phyloP scores from a whole-genome alignment of 2,888 invertebrate genomes.

The Macrosoma leucophasiata region DNA sequence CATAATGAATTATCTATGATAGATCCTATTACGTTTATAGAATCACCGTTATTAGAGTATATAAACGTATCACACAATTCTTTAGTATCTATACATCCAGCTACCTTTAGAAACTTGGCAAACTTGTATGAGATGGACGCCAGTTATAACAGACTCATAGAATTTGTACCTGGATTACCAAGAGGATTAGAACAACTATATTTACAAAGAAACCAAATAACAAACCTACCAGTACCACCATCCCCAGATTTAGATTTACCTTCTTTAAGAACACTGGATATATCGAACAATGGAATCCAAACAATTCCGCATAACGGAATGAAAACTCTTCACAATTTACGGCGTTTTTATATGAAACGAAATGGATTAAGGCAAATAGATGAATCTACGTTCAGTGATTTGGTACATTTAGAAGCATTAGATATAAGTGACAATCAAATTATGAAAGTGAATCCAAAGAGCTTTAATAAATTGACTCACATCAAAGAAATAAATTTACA shows the following conservation, averaged over 20 bases:
- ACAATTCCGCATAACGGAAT: constrained; percentile 80
- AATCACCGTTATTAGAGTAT: constrained; percentile 83
- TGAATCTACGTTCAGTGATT: constrained; percentile 80
- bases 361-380: constrained; percentile 84
- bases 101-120: constrained; percentile 83
- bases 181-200: constrained; percentile 85
- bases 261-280: constrained; percentile 82
- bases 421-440: constrained; percentile 86
- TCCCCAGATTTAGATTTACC: constrained; percentile 84
- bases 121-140: constrained; percentile 87
- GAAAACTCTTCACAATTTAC: constrained; percentile 79
- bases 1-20: constrained; percentile 81
- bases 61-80: constrained; percentile 87
- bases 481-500: constrained; percentile 83
- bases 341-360: constrained; percentile 81
- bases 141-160: constrained; percentile 82
- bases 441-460: constrained; percentile 77
- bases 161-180: constrained; percentile 86
- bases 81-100: constrained; percentile 81
- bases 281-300: constrained; percentile 84
- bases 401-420: constrained; percentile 81
- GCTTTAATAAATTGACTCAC: constrained; percentile 77
- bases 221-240: constrained; percentile 77
- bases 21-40: constrained; percentile 83
- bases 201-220: constrained; percentile 82